Evolutionary conservation across 1,140 invertebrate species (phyloP).

Genomic region (Cryptotermes secundus): DNA sequence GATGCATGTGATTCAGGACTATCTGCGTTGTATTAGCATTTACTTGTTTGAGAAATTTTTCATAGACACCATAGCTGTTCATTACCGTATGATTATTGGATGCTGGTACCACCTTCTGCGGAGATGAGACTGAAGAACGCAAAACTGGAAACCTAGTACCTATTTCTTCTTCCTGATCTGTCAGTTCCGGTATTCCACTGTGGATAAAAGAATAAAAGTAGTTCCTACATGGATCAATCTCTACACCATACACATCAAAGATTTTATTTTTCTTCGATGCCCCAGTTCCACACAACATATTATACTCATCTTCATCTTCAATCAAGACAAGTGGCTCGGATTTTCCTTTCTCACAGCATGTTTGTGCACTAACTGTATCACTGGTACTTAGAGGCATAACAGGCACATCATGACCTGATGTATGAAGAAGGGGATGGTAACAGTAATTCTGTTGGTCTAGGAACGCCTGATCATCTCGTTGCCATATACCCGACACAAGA

Average conservation of each 20-base stretch:
- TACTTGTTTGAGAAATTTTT: conserved; percentile 15
- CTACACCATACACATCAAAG: not conserved
- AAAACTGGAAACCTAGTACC: conserved; percentile 36
- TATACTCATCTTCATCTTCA: conserved; percentile 39
- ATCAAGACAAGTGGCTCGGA: conserved; percentile 29
- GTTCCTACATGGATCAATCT: not conserved
- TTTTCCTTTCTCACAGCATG: not conserved
- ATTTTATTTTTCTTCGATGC: not conserved
- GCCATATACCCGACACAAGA: conserved; percentile 50
- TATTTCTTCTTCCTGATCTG: conserved; percentile 41
- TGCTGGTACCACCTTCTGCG: not conserved
- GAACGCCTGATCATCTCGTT: conserved; percentile 47
- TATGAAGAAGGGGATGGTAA: conserved; percentile 38
- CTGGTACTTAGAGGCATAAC: not conserved
- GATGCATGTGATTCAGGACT: conserved; percentile 42
- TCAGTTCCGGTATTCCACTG: not conserved
- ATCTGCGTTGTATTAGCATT: not conserved
- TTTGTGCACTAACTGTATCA: not conserved
- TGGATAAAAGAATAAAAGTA: conserved; percentile 4
- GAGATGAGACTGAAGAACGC: not conserved
- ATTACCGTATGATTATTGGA: not conserved
- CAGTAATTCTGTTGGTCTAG: conserved; percentile 61
- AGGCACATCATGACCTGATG: not conserved
- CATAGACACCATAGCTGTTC: conserved; percentile 10
- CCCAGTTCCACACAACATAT: conserved; percentile 33